phyloP scores from a whole-genome alignment of 2,113 vertebrate species.

The Apteryx owenii region DNA sequence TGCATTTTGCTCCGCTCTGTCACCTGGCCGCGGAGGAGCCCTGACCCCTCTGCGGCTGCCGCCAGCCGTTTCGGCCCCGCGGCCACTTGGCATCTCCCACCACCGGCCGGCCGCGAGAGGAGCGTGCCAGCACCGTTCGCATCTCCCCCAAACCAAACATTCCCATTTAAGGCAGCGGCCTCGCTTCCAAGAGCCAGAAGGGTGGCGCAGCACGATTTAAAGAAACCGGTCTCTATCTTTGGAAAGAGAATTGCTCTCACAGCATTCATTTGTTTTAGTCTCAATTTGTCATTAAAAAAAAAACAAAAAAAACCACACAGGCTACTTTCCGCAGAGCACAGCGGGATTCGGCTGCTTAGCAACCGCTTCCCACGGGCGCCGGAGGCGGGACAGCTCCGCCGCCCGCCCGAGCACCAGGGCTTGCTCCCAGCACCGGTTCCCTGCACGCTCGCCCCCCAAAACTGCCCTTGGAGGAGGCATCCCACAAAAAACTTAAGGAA shows the following conservation, averaged over 20 bases:
- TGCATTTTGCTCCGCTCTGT: not conserved
- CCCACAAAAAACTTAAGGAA: too few relatives aligned
- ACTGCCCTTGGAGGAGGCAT: too few relatives aligned
- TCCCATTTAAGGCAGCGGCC: not conserved
- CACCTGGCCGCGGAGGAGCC: not conserved
- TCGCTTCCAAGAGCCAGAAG: not conserved
- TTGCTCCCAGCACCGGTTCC: too few relatives aligned
- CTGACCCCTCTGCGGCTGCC: not conserved
- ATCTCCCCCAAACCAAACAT: not conserved
- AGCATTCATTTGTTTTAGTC: not conserved
- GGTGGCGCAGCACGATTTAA: not conserved
- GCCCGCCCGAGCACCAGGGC: too few relatives aligned
- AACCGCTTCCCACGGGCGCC: slow-evolving; percentile 71
- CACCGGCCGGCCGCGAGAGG: too few relatives aligned
- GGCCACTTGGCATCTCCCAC: not conserved
- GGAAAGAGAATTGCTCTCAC: not conserved
- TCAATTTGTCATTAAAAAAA: slow-evolving; percentile 1
- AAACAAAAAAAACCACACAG: not conserved
- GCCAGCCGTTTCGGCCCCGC: not conserved
- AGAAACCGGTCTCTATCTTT: not conserved
- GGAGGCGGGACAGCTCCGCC: slow-evolving; percentile 8
- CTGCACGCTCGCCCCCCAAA: too few relatives aligned
- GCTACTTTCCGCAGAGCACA: slow-evolving; percentile 39
- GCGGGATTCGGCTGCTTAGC: slow-evolving; percentile 74
- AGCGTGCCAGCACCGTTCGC: not conserved